These are phyloP conservation scores for Arrhopalites spinosus DNA, from an alignment of 2,888 invertebrate species.

Conservation along the genomic window DNA sequence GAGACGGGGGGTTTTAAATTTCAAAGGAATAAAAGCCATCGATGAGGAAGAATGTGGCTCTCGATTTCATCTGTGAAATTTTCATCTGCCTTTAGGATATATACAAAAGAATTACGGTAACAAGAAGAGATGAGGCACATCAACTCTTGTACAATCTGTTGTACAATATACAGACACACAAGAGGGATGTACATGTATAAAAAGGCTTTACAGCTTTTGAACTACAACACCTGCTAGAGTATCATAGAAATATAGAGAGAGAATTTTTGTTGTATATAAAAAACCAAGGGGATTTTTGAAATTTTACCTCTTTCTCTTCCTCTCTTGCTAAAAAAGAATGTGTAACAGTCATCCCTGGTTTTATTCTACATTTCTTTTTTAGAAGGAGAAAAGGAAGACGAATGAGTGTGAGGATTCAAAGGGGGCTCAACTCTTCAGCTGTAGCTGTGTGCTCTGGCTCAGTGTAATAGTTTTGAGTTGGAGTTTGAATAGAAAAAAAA, in stretches of 20 bases:
- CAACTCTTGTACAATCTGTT: neutral
- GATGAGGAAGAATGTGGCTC: no score
- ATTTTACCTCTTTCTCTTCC: neutral
- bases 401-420: conserved; percentile 16
- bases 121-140: no score
- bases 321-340: no score
- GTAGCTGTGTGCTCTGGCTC: neutral
- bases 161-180: neutral
- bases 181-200: neutral
- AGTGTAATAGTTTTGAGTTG: neutral
- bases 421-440: conserved; percentile 20
- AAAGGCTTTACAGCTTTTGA: neutral
- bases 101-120: no score
- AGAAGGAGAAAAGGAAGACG: conserved; percentile 7
- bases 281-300: no score
- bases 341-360: neutral
- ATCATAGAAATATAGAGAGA: neutral
- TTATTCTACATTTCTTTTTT: neutral
- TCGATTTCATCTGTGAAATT: no score
- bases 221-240: no score
- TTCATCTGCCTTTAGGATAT: no score
- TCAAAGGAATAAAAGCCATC: no score
- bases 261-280: no score
- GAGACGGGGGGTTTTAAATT: neutral
- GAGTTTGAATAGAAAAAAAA: neutral